These are phyloP conservation scores for Drosophila fungiperda DNA, from an alignment of 2,888 invertebrate genomes.

Conservation along the genomic window DNA sequence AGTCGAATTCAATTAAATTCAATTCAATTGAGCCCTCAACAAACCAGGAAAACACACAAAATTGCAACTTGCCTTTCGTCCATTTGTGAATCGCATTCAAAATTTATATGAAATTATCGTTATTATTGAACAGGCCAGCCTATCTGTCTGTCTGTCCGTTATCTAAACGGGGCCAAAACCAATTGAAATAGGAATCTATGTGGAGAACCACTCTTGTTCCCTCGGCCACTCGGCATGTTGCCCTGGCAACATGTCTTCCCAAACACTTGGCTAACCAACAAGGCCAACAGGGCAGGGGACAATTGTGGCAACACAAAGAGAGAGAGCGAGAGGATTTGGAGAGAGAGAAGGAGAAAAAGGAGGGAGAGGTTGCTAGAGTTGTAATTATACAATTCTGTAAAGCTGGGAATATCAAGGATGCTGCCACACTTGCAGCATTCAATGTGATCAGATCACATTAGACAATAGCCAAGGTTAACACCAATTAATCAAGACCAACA, in stretches of 20 bases:
- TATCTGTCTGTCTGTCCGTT: not conserved
- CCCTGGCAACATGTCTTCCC: conserved; percentile 42
- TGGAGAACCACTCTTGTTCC: conserved; percentile 14
- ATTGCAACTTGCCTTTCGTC: conserved; percentile 18
- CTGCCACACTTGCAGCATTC: not conserved
- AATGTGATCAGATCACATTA: not conserved
- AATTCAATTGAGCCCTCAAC: not conserved
- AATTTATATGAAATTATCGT: not conserved
- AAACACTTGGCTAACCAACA: conserved; percentile 35
- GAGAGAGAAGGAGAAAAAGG: not conserved
- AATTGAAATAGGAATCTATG: conserved; percentile 25
- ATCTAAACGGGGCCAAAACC: not conserved
- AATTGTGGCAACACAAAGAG: not conserved
- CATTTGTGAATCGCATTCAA: conserved; percentile 7
- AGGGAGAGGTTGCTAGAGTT: not conserved
- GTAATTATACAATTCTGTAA: not conserved
- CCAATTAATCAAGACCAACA: not conserved
- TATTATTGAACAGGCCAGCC: not conserved
- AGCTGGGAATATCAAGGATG: not conserved
- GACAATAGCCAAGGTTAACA: not conserved
- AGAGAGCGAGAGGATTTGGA: too few species aligned
- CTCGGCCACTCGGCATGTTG: conserved; percentile 19
- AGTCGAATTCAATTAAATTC: not conserved
- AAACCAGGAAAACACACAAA: not conserved
- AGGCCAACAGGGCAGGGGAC: not conserved